Evolutionary conservation across 2,888 invertebrate species (phyloP).

Genomic region (Ormyrus nitidulus): DNA sequence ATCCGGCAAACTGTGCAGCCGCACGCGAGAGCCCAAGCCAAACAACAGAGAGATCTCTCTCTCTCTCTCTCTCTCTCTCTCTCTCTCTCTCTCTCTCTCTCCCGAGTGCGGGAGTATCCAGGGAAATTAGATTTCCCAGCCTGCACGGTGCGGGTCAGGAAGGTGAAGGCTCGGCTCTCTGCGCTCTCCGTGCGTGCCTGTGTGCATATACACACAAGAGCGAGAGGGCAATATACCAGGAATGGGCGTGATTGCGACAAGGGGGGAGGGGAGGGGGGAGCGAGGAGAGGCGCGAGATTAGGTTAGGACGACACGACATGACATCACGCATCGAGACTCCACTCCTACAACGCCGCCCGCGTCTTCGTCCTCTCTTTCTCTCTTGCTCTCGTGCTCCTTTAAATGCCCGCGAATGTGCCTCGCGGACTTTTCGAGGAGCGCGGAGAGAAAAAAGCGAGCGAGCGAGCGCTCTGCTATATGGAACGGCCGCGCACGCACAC

Average conservation of each 20-base stretch:
- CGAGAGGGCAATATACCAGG: slow-evolving; percentile 61
- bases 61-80: no score
- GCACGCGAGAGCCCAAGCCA: not conserved
- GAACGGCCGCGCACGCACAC: not conserved
- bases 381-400: not conserved
- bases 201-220: slow-evolving; percentile 42
- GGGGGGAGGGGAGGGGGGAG: not conserved
- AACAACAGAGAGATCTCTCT: not conserved
- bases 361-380: slow-evolving; percentile 8
- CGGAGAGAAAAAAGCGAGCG: not conserved
- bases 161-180: slow-evolving; percentile 32
- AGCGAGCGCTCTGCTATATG: not conserved
- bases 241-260: slow-evolving; percentile 72
- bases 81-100: no score
- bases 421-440: not conserved
- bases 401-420: not conserved
- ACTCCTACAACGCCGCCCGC: no score
- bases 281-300: slow-evolving; percentile 59
- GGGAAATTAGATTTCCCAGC: slow-evolving; percentile 45
- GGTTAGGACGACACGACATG: slow-evolving; percentile 69
- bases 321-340: slow-evolving; percentile 64
- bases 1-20: no score
- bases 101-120: no score
- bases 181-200: no score
- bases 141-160: slow-evolving; percentile 21